Evolutionary conservation across 2,113 vertebrate species (phyloP), one percentile per base, ranked within the genome.

Genomic region (Corythoichthys haematopterus): DNA sequence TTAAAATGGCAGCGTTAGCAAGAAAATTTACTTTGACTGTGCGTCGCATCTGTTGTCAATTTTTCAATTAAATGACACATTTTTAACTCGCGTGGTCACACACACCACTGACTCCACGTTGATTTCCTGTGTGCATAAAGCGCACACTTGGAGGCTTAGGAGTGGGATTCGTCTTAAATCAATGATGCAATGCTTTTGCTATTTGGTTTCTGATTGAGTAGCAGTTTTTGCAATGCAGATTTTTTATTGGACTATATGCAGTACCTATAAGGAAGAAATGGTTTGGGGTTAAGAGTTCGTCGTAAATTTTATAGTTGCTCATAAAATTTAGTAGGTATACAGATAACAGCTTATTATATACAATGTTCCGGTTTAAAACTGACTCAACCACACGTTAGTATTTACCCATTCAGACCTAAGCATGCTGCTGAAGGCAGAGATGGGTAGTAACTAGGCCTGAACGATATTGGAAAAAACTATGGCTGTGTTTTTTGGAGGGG

Each of bases 21-120:
- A 68, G 16, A 68, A 45, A 64, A 36, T 67, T 60, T 33, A 51
- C 16, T 71, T 72, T 58, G 66, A 69, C 60, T 33, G 16, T 43
- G 37, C 66, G 43, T 56, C 75, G 69, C 84, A 82, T 81, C 74
- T 86, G 85, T 68, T 82, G 62, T 84, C 65, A 67, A 75, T 83
- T 84, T 84, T 86, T 74, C 76, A 83, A 75, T 84, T 77, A 86
- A 74, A 77, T 77, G 64, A 64, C 75, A 67, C 79, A 83, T 82
- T 79, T 84, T 68, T 75, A 50, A 73, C 64, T 72, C 55, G 66
- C 38, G 60, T 73, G 50, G 69, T 89, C 81, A 80, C 38, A 50
- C 38, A 52, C 58, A 36, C 50, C 60, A 68, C 9, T 65, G 63
- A 69, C 68, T 79, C 50, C 65, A 62, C 55, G 68, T 48, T 66